A percentile compares a stretch with the other conserved stretches of the same genome.
Conservation (phyloP, 1,140 invertebrate species). For the Cephus cinctus region DNA sequence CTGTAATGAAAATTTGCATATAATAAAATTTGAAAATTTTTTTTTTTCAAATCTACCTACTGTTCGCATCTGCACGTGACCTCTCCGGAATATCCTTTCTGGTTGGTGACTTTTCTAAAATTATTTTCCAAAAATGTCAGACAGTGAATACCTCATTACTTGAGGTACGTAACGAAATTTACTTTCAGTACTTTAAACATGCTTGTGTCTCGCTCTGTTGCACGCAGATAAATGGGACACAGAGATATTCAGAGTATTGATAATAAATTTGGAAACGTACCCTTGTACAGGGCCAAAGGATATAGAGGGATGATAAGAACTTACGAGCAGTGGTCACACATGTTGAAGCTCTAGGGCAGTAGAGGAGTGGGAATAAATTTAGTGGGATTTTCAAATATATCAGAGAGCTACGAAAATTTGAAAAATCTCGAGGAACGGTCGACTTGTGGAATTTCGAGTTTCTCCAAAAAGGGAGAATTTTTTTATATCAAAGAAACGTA, state of each 20-base stretch:
- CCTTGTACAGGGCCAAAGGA: neutral
- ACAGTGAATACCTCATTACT: slow-evolving; percentile 4
- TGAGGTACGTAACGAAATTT: neutral
- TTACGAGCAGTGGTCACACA: slow-evolving; percentile 36
- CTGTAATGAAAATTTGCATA: slow-evolving; percentile 16
- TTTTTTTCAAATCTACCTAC: slow-evolving; percentile 21
- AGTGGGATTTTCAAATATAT: too few relatives aligned
- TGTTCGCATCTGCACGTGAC: slow-evolving; percentile 36
- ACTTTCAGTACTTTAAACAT: too few relatives aligned
- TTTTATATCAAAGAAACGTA: too few relatives aligned
- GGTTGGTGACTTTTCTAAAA: slow-evolving; percentile 29
- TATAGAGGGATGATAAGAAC: slow-evolving; percentile 6
- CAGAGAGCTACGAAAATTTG: too few relatives aligned
- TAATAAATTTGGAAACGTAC: neutral
- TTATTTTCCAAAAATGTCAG: neutral
- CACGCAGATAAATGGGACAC: too few relatives aligned
- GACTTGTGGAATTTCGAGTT: too few relatives aligned
- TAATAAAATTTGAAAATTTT: neutral
- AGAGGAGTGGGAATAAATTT: too few relatives aligned
- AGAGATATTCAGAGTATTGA: slow-evolving; percentile 8
- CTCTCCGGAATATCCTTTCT: slow-evolving; percentile 34
- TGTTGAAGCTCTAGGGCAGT: too few relatives aligned
- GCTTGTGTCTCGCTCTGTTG: too few relatives aligned
- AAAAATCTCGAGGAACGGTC: too few relatives aligned
- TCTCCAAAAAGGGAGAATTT: too few relatives aligned